Base-by-base conservation (phyloP, 2,888 invertebrate species). In the Coecobrya sp. region DNA sequence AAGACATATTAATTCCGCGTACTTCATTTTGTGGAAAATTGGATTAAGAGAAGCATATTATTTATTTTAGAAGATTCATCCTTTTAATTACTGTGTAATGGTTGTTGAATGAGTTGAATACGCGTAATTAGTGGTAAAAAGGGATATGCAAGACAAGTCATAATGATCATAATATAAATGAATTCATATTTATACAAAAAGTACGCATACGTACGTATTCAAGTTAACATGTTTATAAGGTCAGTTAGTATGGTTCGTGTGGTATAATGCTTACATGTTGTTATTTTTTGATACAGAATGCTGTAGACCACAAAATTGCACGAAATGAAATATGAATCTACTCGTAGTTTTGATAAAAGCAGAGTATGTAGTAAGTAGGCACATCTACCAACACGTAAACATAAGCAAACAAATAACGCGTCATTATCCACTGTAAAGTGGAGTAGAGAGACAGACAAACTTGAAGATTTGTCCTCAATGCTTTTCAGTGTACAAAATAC, bases 401-500 rank as follows among this genome's bases (percentile, higher is more conserved):
- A 70, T 10, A 73, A 22, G 73, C 65, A 86, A 73, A 86, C 86
- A 86, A 86, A 86, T 86, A 86, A 73, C 86, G 30, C 86, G 86
- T 87, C 79, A 87, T 87, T 87, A 79, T 79, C 76, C 62, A 87
- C 87, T 87, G 87, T 76, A 87, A 87, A 79, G 87, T 87, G 27
- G 87, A 87, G 87, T 87, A 87, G 45, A 87, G 45, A 82, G 84
- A 70, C 84, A 59, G 85, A 49, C 89, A 76, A 65, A 82, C 68
- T 65, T 25, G 7, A 70, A 86, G 49, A 85, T 89, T 90, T 92
- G 91, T 92, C 91, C 91, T 92, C 87, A 70, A 92, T 92, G 91
- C 91, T 92, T 87, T 92, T 92, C 84, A 92, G 91, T 92, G 91
- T 92, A 92, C 87, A 92, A 92, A 92, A 73, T 87, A 92, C 91